Base-by-base conservation (phyloP, 2,888 invertebrate genomes). In the Andrena minutula region DNA sequence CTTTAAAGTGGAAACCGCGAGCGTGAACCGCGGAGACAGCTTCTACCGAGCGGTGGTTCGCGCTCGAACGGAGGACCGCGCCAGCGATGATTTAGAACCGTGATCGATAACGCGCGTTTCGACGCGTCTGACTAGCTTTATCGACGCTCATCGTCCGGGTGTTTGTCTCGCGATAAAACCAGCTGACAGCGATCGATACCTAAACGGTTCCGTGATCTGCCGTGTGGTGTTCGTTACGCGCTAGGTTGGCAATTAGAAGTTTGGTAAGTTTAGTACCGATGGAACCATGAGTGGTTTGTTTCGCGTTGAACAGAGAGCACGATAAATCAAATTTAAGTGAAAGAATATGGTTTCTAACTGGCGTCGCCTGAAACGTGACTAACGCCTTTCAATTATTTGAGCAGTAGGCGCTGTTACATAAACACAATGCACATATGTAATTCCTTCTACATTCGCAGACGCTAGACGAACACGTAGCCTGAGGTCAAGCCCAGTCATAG, bases 61-160 rank as follows among this genome's bases (percentile, higher is more conserved):
- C 26, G n/a, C 12, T 64, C 69, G 53, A 35, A 79, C 51, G 47
- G 47, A 8, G 7, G 69, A 53, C 65, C 66, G 71, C 41, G 20
- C 8, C 2, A 16, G 60, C 61, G 68, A 73, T 80, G 87, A 89
- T 86, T 88, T 76, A 82, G 74, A 66, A 83, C 80, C 81, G 64
- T 85, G 86, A 87, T 87, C 84, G 87, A 85, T 89, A 85, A 85
- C 82, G 76, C 64, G 1, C 56, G 85, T 87, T 86, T 86, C 83
- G 78, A 85, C 85, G 86, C 83, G 82, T 86, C 61, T 30, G 73
- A 23, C 51, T 51, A 35, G 75, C 32, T 81, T 87, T 86, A 82
- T 84, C 85, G 71, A 63, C 69, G 61, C 41, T 60, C 69, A 70
- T 73, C 66, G 78, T 77, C 77, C 53, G 47, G 49, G 65, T 79